Evolutionary conservation across 2,888 invertebrate species (phyloP).

Genomic region (Panorpa germanica): DNA sequence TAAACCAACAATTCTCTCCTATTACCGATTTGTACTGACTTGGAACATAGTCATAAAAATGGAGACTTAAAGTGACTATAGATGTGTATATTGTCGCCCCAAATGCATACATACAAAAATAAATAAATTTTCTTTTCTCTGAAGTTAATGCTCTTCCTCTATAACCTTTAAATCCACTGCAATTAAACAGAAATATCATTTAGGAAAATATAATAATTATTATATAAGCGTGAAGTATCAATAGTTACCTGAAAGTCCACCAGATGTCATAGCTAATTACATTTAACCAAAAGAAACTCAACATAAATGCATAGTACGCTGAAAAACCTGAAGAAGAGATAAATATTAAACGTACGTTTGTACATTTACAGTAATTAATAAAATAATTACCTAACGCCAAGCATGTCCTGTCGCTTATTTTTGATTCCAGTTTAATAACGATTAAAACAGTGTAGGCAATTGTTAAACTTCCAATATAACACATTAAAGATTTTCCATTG

Average conservation of each 20-base stretch:
- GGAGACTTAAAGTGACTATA: constrained; percentile 17
- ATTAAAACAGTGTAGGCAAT: constrained; percentile 41
- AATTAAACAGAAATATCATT: too few relatives aligned
- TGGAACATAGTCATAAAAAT: too few relatives aligned
- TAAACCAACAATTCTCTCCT: constrained; percentile 31
- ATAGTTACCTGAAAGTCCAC: constrained; percentile 72
- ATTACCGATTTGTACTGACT: constrained; percentile 30
- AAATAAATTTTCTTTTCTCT: too few relatives aligned
- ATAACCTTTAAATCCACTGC: too few relatives aligned
- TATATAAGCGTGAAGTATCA: too few relatives aligned
- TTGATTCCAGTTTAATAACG: constrained; percentile 30
- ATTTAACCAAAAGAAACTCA: constrained; percentile 76
- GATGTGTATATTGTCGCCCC: constrained; percentile 18
- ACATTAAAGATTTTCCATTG: constrained; percentile 57
- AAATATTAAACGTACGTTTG: too few relatives aligned
- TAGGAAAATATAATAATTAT: too few relatives aligned
- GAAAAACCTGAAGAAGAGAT: too few relatives aligned
- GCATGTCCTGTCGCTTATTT: constrained; percentile 14
- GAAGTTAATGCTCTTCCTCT: too few relatives aligned
- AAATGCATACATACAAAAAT: constrained; percentile 22
- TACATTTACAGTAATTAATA: too few relatives aligned
- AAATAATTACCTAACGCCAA: constrained; percentile 19
- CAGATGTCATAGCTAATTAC: constrained; percentile 77
- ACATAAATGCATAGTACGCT: constrained; percentile 59
- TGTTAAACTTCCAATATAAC: constrained; percentile 46